Conservation (phyloP, 2,888 invertebrate genomes). For the Artemia sinica region DNA sequence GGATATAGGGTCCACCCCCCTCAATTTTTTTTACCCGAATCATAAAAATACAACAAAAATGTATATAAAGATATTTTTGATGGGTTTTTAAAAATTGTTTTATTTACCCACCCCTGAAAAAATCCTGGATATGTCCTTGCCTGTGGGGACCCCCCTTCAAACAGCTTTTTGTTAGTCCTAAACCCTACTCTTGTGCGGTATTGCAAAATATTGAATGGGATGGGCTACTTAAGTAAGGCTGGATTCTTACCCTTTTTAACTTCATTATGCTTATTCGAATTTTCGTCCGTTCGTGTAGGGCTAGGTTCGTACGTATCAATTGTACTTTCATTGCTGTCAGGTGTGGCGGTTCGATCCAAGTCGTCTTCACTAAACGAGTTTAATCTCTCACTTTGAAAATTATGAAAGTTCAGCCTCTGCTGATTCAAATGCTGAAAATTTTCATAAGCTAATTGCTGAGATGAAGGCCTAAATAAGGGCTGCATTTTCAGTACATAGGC, state of each 20-base stretch:
- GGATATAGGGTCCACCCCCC: too few species aligned
- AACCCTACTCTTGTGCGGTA: too few species aligned
- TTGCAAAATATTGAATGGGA: too few species aligned
- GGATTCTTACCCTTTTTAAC: not conserved
- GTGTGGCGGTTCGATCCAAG: slow-evolving; percentile 2
- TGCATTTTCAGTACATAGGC: not conserved
- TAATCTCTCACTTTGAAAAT: not conserved
- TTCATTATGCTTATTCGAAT: not conserved
- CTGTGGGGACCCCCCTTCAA: too few species aligned
- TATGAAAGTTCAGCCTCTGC: not conserved
- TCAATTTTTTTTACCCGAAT: too few species aligned
- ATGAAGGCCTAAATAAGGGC: not conserved
- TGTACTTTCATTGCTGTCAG: slow-evolving; percentile 1
- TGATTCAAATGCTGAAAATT: slow-evolving; percentile 4
- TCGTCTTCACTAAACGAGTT: slow-evolving; percentile 12
- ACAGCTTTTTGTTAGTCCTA: too few species aligned
- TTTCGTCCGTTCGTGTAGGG: not conserved
- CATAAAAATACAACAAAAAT: too few species aligned
- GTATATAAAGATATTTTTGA: too few species aligned
- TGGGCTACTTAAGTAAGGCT: too few species aligned
- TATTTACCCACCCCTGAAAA: too few species aligned
- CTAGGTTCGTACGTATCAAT: not conserved
- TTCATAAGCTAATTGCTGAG: not conserved
- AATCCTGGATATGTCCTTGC: too few species aligned
- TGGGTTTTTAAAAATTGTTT: too few species aligned